Base-by-base conservation (phyloP, 1,140 invertebrate genomes). In the Brachionus paranguensis region DNA sequence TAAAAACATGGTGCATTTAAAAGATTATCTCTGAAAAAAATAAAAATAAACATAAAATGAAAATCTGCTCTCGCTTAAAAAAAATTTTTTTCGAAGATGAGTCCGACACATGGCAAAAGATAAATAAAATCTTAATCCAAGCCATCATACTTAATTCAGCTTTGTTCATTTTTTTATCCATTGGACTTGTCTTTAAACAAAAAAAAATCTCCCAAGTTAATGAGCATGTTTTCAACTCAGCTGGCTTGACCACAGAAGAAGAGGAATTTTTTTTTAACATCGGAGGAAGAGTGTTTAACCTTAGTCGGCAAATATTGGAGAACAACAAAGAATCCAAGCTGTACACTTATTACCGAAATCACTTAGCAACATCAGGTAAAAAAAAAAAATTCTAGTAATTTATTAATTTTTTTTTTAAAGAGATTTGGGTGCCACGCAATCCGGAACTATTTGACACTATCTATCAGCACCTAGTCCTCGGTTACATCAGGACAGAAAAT, bases 401-500 rank as follows among this genome's bases (percentile, higher is more conserved):
- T 37, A 14, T 41, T 11, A 37, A 20, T 1, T 33, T 33, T 33
- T 33, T 37, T 33, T 20, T 5, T 14, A 43, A n/a, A 72, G 68
- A 72, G 14, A 72, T 72, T 72, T 72, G 68, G 68, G 33, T 72
- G 12, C 33, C 68, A n/a, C 29, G 68, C 10, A 72, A 72, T 72
- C 68, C 68, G 4, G n/a, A 72, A 10, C 8, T 43, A 7, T 72
- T 72, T 11, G 68, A 72, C 17, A 17, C 43, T 8, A 72, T 72
- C 3, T 72, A 72, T 43, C n/a, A 72, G 17, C 24, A 41, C 33
- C 33, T 72, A 10, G n/a, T 72, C 11, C 17, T 37, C 7, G 68
- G 68, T 17, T 43, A 6, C 11, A 20, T 45, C 8, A 72, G 10
- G 1, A 43, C 33, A 6, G 12, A 72, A 72, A 14, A 72, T 3